Evolutionary conservation across 2,888 invertebrate genomes (phyloP).

Genomic region (Nasonovia ribisnigri): DNA sequence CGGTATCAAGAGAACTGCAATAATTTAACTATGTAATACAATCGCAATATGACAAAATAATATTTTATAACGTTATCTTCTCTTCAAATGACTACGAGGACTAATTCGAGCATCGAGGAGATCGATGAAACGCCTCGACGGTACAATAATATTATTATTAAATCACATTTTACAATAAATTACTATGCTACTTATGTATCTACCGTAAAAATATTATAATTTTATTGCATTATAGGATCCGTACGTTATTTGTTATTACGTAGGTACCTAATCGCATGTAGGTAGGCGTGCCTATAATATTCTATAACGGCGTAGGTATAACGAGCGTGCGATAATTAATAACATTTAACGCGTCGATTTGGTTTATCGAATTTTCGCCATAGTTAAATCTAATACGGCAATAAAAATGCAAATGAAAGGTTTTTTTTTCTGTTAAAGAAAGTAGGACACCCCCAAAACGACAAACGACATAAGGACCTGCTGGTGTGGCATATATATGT

Average conservation of each 20-base stretch:
- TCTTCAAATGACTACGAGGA: not conserved
- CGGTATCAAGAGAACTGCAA: not conserved
- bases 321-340: not conserved
- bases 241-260: not conserved
- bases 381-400: not conserved
- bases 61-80: not conserved
- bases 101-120: not conserved
- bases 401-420: constrained; percentile 47
- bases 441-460: constrained; percentile 5
- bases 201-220: not conserved
- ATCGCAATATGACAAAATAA: not conserved
- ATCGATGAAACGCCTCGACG: not conserved
- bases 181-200: not conserved
- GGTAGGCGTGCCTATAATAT: not conserved
- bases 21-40: not conserved
- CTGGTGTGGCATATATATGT: not conserved
- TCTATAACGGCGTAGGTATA: not conserved
- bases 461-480: not conserved
- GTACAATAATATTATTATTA: not conserved
- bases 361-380: constrained; percentile 37
- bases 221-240: not conserved
- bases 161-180: not conserved
- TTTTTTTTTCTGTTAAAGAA: not conserved
- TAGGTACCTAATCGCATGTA: not conserved
- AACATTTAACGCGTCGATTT: not conserved